Base-by-base conservation (phyloP, 2,797 vertebrate genomes). In the Passerculus sandwichensis region DNA sequence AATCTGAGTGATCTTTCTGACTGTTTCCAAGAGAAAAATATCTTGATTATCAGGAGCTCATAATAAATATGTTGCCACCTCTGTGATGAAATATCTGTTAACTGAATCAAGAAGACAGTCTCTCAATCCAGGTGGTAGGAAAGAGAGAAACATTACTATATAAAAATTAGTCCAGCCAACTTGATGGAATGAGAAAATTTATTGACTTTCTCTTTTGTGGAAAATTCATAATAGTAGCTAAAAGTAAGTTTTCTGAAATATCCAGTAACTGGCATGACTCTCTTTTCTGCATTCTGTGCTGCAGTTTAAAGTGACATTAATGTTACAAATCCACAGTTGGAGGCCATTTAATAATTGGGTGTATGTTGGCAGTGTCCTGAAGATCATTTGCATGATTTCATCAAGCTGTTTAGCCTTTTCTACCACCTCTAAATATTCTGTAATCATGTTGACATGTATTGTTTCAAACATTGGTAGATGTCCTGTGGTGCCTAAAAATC, bases 321-420 rank as follows among this genome's bases (percentile, higher is more conserved):
- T 78, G 16, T 83, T 88, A 85, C 6, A 6, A 93, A 73, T 89
- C 96, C 74, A 51, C 76, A 76, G 48, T 40, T 86, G 40, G 38
- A 85, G 69, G 34, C 59, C 60, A 54, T 75, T 77, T 91, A 91
- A 67, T 72, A 76, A 78, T 85, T 75, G 81, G 45, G 85, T 83
- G 25, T 48, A 48, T 8, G 4, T 80, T 89, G 57, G 18, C 54
- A 73, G 18, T 87, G 60, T 92, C 62, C 78, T 94, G 79, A 94
- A 96, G 64, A 81, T 93, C 16, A 91, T 95, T 96, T 97, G 66
- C 56, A 89, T 96, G 90, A 83, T 93, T 97, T 74, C 27, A 65
- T 22, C 81, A 72, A 92, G 38, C 45, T 66, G 25, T 57, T 94
- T 36, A 73, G 18, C 60, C 47, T 42, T 65, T 74, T 69, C 61